phyloP scores from a whole-genome alignment of 2,797 vertebrate genomes.

The Falco peregrinus region DNA sequence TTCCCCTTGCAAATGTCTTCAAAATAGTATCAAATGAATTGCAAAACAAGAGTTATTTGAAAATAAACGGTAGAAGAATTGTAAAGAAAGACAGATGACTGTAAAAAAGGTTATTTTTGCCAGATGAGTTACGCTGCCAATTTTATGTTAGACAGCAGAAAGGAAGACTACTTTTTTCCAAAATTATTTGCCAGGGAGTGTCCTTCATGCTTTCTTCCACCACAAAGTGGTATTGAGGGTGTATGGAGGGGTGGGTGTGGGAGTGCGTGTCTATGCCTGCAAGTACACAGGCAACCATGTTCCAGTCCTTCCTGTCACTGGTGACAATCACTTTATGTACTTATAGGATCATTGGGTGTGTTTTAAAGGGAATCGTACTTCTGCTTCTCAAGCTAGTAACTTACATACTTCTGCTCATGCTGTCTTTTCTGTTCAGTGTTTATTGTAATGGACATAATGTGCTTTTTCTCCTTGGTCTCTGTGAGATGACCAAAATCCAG shows the following conservation, averaged over 20 bases:
- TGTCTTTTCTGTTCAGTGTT: background rate
- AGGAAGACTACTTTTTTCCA: background rate
- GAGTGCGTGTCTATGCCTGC: no score
- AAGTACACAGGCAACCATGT: accelerated
- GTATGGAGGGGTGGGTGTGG: background rate
- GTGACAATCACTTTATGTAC: background rate
- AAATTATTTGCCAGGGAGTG: background rate
- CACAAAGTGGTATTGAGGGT: background rate
- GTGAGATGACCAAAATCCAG: background rate
- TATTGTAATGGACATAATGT: background rate
- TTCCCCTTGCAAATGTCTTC: background rate
- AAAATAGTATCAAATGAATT: background rate
- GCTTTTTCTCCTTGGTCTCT: background rate
- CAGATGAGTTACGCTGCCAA: background rate
- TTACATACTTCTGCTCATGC: background rate
- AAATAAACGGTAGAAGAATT: background rate
- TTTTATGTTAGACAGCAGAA: background rate
- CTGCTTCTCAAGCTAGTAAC: background rate
- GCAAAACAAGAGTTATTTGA: background rate
- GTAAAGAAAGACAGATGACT: background rate
- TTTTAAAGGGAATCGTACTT: background rate
- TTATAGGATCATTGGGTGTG: background rate
- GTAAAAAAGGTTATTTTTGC: background rate
- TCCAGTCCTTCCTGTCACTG: background rate
- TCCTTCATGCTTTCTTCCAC: background rate